A percentile compares a stretch with the other conserved stretches of the same genome.
phyloP scores from a whole-genome alignment of 2,113 vertebrate genomes.

The Myiagra hebetior region DNA sequence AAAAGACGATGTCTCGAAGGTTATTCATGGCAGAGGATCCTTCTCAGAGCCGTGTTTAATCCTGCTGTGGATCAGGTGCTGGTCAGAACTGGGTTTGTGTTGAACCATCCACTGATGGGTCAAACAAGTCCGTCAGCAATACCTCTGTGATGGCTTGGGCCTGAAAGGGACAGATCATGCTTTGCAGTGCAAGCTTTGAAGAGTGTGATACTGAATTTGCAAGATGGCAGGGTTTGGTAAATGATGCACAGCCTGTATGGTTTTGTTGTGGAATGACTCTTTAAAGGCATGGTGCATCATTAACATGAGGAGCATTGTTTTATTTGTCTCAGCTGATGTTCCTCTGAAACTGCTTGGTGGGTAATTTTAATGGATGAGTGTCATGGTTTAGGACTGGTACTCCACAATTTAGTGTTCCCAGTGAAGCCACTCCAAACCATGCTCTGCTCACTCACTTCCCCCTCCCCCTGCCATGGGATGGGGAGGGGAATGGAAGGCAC shows the following conservation, averaged over 20 bases:
- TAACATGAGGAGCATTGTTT: not conserved
- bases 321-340: not conserved
- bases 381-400: not conserved
- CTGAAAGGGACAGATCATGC: not conserved
- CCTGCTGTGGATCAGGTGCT: not conserved
- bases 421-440: not conserved
- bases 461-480: not conserved
- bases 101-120: fast-evolving
- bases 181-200: not conserved
- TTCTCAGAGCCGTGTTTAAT: not conserved
- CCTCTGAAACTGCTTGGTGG: not conserved
- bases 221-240: not conserved
- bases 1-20: not conserved
- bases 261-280: not conserved
- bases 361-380: not conserved
- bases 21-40: not conserved
- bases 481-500: not conserved
- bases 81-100: not conserved
- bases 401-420: not conserved
- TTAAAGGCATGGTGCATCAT: not conserved
- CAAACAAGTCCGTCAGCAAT: not conserved
- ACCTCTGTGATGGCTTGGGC: not conserved
- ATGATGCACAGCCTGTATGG: not conserved
- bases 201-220: not conserved
- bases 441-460: not conserved